Conservation (phyloP, 1,140 invertebrate species). For the Aphelenchoides besseyi region DNA sequence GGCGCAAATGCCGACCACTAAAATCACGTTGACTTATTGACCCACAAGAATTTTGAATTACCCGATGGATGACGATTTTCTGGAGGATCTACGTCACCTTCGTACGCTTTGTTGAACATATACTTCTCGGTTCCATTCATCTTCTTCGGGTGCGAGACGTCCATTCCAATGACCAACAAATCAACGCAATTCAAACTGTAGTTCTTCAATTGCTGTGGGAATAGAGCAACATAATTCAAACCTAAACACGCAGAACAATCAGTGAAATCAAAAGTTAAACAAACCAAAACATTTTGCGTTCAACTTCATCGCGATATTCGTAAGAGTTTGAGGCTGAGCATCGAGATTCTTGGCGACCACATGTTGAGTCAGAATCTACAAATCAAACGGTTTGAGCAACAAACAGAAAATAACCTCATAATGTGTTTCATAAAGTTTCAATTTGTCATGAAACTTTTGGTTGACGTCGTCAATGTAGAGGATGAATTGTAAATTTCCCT, state of each 20-base stretch:
- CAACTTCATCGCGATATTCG: constrained; percentile 6
- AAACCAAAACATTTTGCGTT: constrained; percentile 13
- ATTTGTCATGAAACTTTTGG: background rate
- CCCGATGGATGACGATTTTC: background rate
- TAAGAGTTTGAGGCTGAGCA: background rate
- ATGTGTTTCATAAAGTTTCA: constrained; percentile 14
- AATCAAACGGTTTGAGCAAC: background rate
- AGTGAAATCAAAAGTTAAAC: too few species aligned
- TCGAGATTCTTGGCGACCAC: background rate
- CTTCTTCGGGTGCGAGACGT: constrained; percentile 32
- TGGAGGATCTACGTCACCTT: background rate
- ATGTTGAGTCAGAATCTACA: constrained; percentile 11
- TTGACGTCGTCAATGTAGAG: constrained; percentile 1
- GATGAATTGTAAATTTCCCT: background rate
- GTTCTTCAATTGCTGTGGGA: constrained; percentile 24
- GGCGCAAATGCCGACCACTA: constrained; percentile 14
- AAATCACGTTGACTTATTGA: too few species aligned
- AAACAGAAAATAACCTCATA: background rate
- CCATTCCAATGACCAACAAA: constrained; percentile 32
- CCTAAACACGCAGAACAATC: too few species aligned
- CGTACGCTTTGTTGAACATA: background rate
- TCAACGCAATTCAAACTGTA: constrained; percentile 27
- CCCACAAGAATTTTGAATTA: too few species aligned
- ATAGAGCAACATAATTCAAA: background rate
- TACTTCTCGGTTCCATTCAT: constrained; percentile 16